Evolutionary conservation across 2,888 invertebrate genomes (phyloP).

Genomic region (Lycophotia porphyrea): DNA sequence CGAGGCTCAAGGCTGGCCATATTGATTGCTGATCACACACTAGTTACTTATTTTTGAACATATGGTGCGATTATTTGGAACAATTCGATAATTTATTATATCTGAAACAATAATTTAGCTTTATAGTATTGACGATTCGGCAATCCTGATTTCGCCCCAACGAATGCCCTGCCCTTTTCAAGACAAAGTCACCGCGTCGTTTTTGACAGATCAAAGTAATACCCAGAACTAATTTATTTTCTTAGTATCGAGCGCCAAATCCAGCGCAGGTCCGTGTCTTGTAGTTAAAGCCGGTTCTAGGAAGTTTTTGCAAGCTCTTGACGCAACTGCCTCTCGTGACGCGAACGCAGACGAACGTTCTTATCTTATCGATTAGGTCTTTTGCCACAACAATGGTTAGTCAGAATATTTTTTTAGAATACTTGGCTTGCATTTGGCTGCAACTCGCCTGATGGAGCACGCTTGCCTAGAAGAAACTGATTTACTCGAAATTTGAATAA

Average conservation of each 20-base stretch:
- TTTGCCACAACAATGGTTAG: background rate
- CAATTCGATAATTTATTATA: too few species aligned
- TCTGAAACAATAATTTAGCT: background rate
- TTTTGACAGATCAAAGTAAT: background rate
- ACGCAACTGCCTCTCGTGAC: conserved; percentile 8
- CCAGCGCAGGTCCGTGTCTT: background rate
- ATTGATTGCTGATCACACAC: background rate
- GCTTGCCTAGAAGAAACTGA: too few species aligned
- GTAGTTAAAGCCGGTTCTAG: background rate
- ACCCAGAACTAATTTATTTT: background rate
- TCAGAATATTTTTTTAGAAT: too few species aligned
- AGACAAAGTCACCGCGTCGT: too few species aligned
- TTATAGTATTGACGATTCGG: background rate
- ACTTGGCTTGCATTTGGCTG: too few species aligned
- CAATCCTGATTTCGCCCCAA: conserved; percentile 1
- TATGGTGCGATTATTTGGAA: background rate
- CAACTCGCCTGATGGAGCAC: too few species aligned
- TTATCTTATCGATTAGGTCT: conserved; percentile 9
- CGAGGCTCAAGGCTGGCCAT: background rate
- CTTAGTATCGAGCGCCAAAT: background rate
- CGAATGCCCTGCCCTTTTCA: background rate
- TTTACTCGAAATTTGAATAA: too few species aligned
- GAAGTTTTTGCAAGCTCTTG: conserved; percentile 15
- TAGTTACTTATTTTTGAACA: background rate
- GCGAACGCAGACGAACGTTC: background rate